Percentiles rank a stretch among this genome's conserved stretches.
Evolutionary conservation across 1,140 invertebrate species (phyloP).

Genomic region (Tetragonula clypearis): DNA sequence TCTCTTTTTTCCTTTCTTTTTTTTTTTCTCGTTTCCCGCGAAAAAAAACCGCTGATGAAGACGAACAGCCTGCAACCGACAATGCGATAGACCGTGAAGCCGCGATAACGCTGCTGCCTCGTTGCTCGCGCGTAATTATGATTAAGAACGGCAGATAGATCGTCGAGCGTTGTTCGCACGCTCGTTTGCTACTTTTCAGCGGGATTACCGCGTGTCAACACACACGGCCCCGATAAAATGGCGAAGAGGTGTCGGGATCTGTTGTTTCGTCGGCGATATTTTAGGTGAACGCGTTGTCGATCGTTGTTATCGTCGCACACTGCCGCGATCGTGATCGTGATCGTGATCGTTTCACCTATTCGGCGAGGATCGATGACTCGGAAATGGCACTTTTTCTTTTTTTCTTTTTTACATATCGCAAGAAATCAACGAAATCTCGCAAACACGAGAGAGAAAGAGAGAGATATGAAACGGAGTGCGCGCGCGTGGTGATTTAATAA

Average conservation of each 20-base stretch:
- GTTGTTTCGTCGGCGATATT: not conserved
- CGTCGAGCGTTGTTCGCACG: not conserved
- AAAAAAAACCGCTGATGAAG: slow-evolving; percentile 66
- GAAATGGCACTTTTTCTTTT: no score
- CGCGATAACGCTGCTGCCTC: slow-evolving; percentile 56
- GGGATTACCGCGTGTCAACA: not conserved
- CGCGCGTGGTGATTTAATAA: no score
- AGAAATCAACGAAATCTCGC: no score
- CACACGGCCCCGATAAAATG: not conserved
- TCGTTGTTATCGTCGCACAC: not conserved
- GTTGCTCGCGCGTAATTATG: slow-evolving; percentile 51
- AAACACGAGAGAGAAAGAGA: no score
- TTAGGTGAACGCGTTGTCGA: not conserved
- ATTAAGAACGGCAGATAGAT: slow-evolving; percentile 35
- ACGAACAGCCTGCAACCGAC: slow-evolving; percentile 53
- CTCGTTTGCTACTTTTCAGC: not conserved
- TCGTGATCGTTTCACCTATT: not conserved
- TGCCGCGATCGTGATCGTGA: not conserved
- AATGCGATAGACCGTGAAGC: slow-evolving; percentile 63
- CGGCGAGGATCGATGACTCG: no score
- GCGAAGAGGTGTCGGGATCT: not conserved
- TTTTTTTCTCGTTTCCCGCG: slow-evolving; percentile 31
- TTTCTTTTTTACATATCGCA: no score
- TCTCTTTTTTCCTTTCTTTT: no score
- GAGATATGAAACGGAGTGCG: no score